These are phyloP conservation scores for Eulacestoma nigropectus DNA, from an alignment of 2,113 vertebrate genomes.

Conservation along the genomic window DNA sequence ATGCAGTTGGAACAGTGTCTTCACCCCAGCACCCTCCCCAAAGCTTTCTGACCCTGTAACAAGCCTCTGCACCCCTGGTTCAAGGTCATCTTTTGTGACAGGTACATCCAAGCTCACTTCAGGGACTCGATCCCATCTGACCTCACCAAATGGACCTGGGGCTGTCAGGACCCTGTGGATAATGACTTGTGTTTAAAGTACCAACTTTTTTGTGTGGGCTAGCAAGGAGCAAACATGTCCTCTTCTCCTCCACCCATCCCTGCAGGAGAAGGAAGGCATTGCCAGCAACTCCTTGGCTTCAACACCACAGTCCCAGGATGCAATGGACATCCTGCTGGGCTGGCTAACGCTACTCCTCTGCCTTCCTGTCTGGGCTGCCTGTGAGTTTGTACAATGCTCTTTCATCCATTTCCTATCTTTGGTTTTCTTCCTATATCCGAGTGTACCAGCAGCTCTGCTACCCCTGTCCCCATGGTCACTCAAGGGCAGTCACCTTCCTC, in stretches of 20 bases:
- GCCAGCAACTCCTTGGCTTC: neutral
- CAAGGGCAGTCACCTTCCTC: neutral
- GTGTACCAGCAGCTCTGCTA: neutral
- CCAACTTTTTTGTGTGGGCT: neutral
- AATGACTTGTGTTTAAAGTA: neutral
- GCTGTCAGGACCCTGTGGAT: neutral
- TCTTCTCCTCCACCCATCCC: neutral
- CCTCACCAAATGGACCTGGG: neutral
- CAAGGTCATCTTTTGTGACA: neutral
- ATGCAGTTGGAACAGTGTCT: neutral
- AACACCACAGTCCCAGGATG: neutral
- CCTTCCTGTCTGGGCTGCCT: neutral
- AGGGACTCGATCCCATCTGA: neutral
- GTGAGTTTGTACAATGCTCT: neutral
- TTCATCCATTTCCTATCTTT: neutral
- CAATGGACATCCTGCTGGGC: neutral
- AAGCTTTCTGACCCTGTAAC: fast-evolving
- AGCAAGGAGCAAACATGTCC: neutral
- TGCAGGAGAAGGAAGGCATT: neutral
- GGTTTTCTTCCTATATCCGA: neutral
- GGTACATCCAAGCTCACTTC: neutral
- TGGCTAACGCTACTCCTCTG: neutral
- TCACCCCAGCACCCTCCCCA: neutral
- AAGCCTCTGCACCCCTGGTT: neutral
- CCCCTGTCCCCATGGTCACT: fast-evolving